Evolutionary conservation across 1,140 invertebrate species (phyloP).

Genomic region (Leptestheria dahalacensis): DNA sequence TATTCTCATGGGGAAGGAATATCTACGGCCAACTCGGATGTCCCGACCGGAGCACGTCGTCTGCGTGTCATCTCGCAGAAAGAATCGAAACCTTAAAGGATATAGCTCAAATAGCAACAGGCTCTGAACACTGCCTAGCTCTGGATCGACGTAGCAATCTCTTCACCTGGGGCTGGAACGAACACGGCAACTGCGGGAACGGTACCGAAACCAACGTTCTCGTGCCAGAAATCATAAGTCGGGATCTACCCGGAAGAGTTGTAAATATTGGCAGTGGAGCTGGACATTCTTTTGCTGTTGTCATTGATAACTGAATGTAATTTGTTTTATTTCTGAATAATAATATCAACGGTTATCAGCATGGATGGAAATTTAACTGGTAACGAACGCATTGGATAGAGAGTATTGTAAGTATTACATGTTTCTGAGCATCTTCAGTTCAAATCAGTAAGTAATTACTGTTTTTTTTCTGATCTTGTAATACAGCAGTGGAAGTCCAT

Average conservation of each 20-base stretch:
- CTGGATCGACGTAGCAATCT: slow-evolving; percentile 38
- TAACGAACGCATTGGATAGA: too few relatives aligned
- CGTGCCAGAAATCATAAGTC: slow-evolving; percentile 26
- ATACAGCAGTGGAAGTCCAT: too few relatives aligned
- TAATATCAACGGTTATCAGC: neutral
- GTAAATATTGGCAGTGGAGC: slow-evolving; percentile 34
- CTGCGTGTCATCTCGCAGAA: slow-evolving; percentile 14
- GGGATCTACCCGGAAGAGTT: slow-evolving; percentile 27
- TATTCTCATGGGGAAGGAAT: slow-evolving; percentile 62
- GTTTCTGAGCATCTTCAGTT: too few relatives aligned
- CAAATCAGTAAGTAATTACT: too few relatives aligned
- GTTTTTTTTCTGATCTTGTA: too few relatives aligned
- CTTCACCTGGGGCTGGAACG: slow-evolving; percentile 80
- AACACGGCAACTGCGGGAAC: slow-evolving; percentile 72
- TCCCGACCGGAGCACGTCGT: neutral
- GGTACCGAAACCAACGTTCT: slow-evolving; percentile 42
- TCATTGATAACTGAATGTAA: too few relatives aligned
- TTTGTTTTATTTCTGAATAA: too few relatives aligned
- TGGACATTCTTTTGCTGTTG: slow-evolving; percentile 38
- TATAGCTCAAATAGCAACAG: slow-evolving; percentile 42
- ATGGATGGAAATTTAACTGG: neutral
- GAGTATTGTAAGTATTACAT: too few relatives aligned
- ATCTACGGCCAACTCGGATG: slow-evolving; percentile 55
- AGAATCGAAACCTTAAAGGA: slow-evolving; percentile 21
- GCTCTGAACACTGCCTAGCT: slow-evolving; percentile 60